Percentiles rank a stretch among this genome's conserved stretches.
phyloP scores from a whole-genome alignment of 2,797 vertebrate genomes.

The Morelia viridis region DNA sequence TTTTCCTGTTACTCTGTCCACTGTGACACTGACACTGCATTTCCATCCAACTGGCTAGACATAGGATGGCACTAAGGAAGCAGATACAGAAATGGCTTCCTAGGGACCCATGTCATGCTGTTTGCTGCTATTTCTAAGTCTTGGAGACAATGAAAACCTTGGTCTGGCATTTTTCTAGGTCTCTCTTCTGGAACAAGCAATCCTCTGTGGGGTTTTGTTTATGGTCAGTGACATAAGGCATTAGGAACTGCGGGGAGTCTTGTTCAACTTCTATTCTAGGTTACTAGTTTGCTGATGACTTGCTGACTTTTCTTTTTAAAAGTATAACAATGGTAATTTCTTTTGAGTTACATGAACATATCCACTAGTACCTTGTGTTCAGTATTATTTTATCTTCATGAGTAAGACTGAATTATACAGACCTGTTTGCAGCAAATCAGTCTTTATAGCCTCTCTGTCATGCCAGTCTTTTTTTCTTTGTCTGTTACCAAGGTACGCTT shows the following conservation, averaged over 20 bases:
- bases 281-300: not conserved
- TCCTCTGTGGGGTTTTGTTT: not conserved
- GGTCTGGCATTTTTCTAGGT: not conserved
- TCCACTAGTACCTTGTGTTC: not conserved
- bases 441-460: conserved; percentile 82
- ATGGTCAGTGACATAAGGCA: not conserved
- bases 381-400: not conserved
- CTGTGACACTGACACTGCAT: not conserved
- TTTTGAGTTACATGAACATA: not conserved
- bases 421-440: conserved; percentile 85
- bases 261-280: not conserved
- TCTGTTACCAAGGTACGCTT: conserved; percentile 70
- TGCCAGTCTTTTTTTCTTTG: conserved; percentile 89
- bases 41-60: not conserved
- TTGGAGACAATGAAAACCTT: not conserved
- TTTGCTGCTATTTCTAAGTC: not conserved
- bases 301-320: not conserved
- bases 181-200: not conserved
- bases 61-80: not conserved
- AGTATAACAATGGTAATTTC: not conserved
- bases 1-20: not conserved
- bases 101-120: not conserved
- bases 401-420: conserved; percentile 32
- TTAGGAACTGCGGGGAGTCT: not conserved
- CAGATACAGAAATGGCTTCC: not conserved